phyloP scores from a whole-genome alignment of 2,797 vertebrate species.

The Mormyrus proboscirostris region DNA sequence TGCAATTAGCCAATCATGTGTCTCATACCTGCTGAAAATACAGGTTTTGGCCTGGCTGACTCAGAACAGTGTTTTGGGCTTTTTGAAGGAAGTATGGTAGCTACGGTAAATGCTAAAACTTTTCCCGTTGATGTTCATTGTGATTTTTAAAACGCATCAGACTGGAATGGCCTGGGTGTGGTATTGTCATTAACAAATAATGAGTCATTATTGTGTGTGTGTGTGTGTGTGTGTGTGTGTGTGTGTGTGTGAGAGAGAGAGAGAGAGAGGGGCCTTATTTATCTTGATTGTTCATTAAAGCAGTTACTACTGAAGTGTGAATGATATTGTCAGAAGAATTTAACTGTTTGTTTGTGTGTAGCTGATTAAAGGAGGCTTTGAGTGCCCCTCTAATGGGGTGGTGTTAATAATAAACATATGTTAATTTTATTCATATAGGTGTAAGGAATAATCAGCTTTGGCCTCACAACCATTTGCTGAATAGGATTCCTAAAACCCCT shows the following conservation, averaged over 20 bases:
- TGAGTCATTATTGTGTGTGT: not conserved
- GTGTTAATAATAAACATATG: not conserved
- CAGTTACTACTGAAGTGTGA: not conserved
- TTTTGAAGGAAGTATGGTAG: not conserved
- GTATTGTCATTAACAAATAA: not conserved
- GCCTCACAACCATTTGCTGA: not conserved
- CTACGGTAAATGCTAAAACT: not conserved
- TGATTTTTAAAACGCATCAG: not conserved
- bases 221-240: not conserved
- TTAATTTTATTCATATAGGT: not conserved
- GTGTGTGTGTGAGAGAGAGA: not conserved
- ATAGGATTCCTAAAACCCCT: slow-evolving; percentile 38
- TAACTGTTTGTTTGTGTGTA: not conserved
- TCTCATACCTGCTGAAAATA: not conserved
- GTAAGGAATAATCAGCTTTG: not conserved
- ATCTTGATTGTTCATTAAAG: not conserved
- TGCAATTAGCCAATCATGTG: not conserved
- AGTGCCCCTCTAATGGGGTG: not conserved
- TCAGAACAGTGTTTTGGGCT: not conserved
- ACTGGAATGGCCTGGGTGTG: not conserved
- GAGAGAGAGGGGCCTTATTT: not conserved
- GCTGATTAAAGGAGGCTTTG: not conserved
- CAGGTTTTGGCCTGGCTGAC: not conserved
- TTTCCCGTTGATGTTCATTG: not conserved
- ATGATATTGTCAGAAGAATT: not conserved